Base-by-base conservation (phyloP, 2,888 invertebrate genomes). In the Apantesis nais region DNA sequence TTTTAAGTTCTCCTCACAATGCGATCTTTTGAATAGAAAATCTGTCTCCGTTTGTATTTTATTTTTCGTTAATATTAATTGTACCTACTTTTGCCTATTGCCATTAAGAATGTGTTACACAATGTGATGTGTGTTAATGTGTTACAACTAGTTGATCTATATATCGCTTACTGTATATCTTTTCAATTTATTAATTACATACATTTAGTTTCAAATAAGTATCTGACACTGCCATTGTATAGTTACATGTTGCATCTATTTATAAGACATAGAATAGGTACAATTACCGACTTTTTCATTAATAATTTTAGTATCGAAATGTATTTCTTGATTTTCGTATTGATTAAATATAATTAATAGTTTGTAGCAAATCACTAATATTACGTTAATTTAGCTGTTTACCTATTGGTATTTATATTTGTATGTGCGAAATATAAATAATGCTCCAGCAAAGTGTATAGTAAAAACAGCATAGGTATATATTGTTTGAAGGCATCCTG, bases 171-270 rank as follows among this genome's bases (percentile, higher is more conserved):
- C 66, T 82, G 73, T 74, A 71, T 25, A 65, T 48, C 62, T 16
- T n/a, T 71, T 41, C 22, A 9, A n/a, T 63, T 72, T 70, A 31
- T n/a, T 29, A 60, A 41, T 31, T 41, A n/a, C 55, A 39, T 16
- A 37, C 25, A 39, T 14, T 1, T 64, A 67, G 62, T 65, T 55
- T 55, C 19, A 52, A 62, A 44, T 66, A 72, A 68, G 60, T 60
- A 71, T 65, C 16, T 67, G 62, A 76, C 83, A 82, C 88, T 88
- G 88, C 88, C 88, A 88, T 87, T 87, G 84, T 87, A 82, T 83
- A 85, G 84, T 77, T 80, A 78, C 71, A 75, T 74, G 69, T 65
- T 78, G 75, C 70, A 74, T 68, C 61, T 78, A 83, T 83, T 82
- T 82, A 79, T 79, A 79, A 79, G 69, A 70, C 61, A 62, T 74